Base-by-base conservation (phyloP, 2,113 vertebrate genomes). In the Euleptes europaea region DNA sequence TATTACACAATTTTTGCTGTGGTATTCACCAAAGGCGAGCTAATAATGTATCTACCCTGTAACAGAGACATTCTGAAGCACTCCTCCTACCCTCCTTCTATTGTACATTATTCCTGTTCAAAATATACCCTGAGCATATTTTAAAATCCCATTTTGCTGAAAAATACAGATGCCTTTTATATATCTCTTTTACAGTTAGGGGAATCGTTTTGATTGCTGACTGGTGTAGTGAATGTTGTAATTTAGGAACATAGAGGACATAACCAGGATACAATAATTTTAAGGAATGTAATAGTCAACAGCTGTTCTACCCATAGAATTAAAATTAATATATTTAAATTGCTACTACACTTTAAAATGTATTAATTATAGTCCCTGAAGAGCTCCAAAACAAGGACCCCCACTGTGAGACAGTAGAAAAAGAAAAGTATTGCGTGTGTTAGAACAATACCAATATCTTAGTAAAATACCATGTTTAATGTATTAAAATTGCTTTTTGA, bases 101-200 rank as follows among this genome's bases (percentile, higher is more conserved):
- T 65, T 75, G 21, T 6, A 82, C 67, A 88, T 86, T 15, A 60
- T 54, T 10, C 17, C 42, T 33, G 44, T 91, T 91, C 76, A 71
- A 83, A 91, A 21, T 31, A 89, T 81, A 33, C 1, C 85, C 44
- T 2, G 3, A 40, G 67, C 0, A 2, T 57, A 66, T 47, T 87
- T 85, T n/a, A 83, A 51, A 81, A 79, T 66, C 11, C 49, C 51
- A 44, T 38, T 5, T 83, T 17, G 17, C 88, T 14, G 54, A 35
- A 87, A 19, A 89, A 84, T 49, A 3, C n/a, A 2, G 60, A 87
- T 49, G 51, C 76, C 80, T 75, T 72, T 7, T 17, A 33, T 0
- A 0, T 21, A 15, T 77, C 70, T 78, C 69, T 78, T 21, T 84
- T 65, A 8, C 65, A 88, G 47, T 82, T 75, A 65, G 44, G 67